phyloP scores from a whole-genome alignment of 2,797 vertebrate genomes.

The Protosalanx chinensis region DNA sequence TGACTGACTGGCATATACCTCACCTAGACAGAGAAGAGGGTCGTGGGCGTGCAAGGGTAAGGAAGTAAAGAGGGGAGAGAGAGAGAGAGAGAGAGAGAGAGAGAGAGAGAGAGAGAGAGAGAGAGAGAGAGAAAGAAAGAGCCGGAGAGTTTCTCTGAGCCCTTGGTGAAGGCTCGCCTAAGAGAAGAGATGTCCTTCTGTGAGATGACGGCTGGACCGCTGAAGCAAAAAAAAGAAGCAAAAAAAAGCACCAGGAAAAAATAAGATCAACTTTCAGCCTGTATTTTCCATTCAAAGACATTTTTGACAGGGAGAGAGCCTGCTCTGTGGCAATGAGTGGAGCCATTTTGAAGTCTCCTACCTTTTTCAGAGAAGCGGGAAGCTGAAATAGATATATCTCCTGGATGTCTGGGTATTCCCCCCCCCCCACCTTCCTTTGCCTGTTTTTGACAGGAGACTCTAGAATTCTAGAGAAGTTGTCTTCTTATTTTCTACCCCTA shows the following conservation, averaged over 20 bases:
- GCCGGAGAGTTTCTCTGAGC: slow-evolving; percentile 18
- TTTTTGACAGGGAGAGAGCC: slow-evolving; percentile 76
- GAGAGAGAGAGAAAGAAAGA: background rate
- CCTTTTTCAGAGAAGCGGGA: slow-evolving; percentile 67
- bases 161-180: slow-evolving; percentile 59
- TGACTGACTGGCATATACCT: slow-evolving; percentile 68
- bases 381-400: slow-evolving; percentile 74
- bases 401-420: slow-evolving; percentile 47
- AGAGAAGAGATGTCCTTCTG: slow-evolving; percentile 62
- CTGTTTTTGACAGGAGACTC: slow-evolving; percentile 70
- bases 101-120: slow-evolving; percentile 30
- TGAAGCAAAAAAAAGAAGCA: slow-evolving; percentile 36
- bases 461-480: slow-evolving; percentile 63
- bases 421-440: slow-evolving; percentile 55
- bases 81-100: slow-evolving; percentile 34
- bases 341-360: slow-evolving; percentile 79
- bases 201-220: slow-evolving; percentile 68
- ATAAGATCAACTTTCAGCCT: slow-evolving; percentile 56
- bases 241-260: background rate
- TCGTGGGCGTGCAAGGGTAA: slow-evolving; percentile 33
- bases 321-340: slow-evolving; percentile 65
- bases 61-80: background rate
- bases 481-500: slow-evolving; percentile 64
- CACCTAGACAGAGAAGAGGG: slow-evolving; percentile 60
- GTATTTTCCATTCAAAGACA: slow-evolving; percentile 73